Evolutionary conservation across 2,888 invertebrate genomes (phyloP), one percentile per base, ranked within the genome.

Genomic region (Stenoptilia bipunctidactyla): DNA sequence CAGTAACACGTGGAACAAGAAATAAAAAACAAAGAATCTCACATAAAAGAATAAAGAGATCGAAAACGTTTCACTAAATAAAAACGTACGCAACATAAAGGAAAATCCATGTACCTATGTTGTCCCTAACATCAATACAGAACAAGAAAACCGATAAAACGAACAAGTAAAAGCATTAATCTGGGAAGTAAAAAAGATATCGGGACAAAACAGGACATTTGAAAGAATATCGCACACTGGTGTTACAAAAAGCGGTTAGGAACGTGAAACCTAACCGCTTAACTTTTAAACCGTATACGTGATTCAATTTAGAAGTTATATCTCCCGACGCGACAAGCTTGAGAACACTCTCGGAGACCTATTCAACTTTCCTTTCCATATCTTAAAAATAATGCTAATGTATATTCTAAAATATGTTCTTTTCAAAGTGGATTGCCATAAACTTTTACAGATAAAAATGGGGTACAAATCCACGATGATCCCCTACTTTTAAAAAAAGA

Each of bases 221-320:
- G 55, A 61, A 65, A 65, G 66, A 70, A 69, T 30, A 30, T n/a
- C 30, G 30, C n/a, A 25, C 25, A 25, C 25, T 25, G 55, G 64
- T 65, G 66, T 71, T 62, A 68, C 70, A 76, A 79, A 76, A 77
- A 77, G 68, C 64, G 70, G 72, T 68, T 71, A 62, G 61, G 56
- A 71, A 70, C 66, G 61, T 65, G 66, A 69, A 70, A 71, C 66
- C 74, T 71, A 72, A 77, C 72, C 73, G 73, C 75, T 79, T 79
- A 79, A 82, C 76, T 80, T 82, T 79, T 79, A 77, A 80, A 77
- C 73, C 71, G 69, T 71, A 73, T 79, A 80, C 82, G 80, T 80
- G 82, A 80, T 80, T 79, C 80, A 80, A 82, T 82, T 80, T 74
- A 59, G 64, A 71, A 76, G 71, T 75, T 76, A 69, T 71, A 67